Percentiles rank a stretch among this genome's conserved stretches.
These are phyloP conservation scores for Himalopsyche anomala DNA, from an alignment of 2,888 invertebrate species.

Conservation along the genomic window DNA sequence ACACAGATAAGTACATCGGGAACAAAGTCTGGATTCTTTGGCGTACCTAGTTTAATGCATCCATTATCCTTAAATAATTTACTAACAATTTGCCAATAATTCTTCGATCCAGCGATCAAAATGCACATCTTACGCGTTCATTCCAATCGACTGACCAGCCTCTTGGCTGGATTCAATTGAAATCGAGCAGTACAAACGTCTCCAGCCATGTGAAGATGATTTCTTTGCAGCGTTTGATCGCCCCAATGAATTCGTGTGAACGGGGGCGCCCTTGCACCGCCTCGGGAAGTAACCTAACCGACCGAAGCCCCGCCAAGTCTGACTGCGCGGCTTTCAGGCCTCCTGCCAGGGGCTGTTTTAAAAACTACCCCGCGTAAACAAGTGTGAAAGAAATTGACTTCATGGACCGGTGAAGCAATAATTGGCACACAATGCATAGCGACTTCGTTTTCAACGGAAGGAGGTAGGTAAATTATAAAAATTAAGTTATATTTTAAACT, in stretches of 20 bases:
- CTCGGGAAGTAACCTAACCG: slow-evolving; percentile 45
- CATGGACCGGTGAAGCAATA: slow-evolving; percentile 42
- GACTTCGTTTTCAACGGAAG: neutral
- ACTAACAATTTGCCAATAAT: slow-evolving; percentile 13
- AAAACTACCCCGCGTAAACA: slow-evolving; percentile 42
- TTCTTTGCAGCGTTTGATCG: slow-evolving; percentile 19
- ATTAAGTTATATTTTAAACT: no score
- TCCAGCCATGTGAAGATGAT: slow-evolving; percentile 11
- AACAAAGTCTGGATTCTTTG: no score
- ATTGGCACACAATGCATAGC: slow-evolving; percentile 46
- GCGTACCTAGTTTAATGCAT: no score
- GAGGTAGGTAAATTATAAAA: no score
- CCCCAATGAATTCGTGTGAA: slow-evolving; percentile 44
- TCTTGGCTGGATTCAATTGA: slow-evolving; percentile 8
- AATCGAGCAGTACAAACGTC: slow-evolving; percentile 16
- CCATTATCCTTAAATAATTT: neutral
- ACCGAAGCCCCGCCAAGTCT: slow-evolving; percentile 29
- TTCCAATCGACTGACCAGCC: neutral
- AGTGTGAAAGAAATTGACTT: slow-evolving; percentile 29
- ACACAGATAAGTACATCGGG: neutral
- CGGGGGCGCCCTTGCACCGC: slow-evolving; percentile 45
- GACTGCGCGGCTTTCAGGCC: slow-evolving; percentile 6
- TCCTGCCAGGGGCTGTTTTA: slow-evolving; percentile 41
- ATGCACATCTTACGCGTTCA: slow-evolving; percentile 12
- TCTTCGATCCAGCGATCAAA: slow-evolving; percentile 5